A percentile compares a stretch with the other conserved stretches of the same genome.
These are phyloP conservation scores for Nymphalis polychloros DNA, from an alignment of 2,888 invertebrate species.

Conservation along the genomic window DNA sequence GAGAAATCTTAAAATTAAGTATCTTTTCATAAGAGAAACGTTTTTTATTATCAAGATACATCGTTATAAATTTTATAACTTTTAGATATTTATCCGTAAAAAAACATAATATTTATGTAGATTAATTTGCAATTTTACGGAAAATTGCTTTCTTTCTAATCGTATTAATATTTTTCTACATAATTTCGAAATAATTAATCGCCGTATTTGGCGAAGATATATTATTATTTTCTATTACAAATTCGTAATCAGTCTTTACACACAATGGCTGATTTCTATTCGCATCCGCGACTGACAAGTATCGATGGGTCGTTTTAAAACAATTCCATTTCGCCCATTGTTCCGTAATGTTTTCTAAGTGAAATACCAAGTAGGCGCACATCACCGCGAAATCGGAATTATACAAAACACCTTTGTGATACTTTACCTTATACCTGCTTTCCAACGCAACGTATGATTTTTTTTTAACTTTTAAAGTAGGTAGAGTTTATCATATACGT, in stretches of 20 bases:
- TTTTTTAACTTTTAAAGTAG: too few species aligned
- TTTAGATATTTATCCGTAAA: neutral
- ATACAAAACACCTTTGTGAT: slow-evolving; percentile 54
- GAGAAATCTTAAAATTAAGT: slow-evolving; percentile 38
- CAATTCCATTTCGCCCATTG: slow-evolving; percentile 61
- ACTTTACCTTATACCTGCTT: slow-evolving; percentile 35
- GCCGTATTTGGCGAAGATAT: too few species aligned
- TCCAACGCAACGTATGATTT: neutral
- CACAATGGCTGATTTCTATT: slow-evolving; percentile 36
- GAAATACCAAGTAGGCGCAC: slow-evolving; percentile 52
- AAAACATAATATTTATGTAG: neutral
- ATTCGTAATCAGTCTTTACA: slow-evolving; percentile 27
- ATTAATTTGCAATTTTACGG: slow-evolving; percentile 16
- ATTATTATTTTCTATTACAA: slow-evolving; percentile 11
- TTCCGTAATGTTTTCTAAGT: slow-evolving; percentile 67
- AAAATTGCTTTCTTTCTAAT: neutral
- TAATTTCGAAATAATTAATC: too few species aligned
- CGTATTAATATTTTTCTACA: neutral
- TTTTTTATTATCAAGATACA: slow-evolving; percentile 31
- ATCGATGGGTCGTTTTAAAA: slow-evolving; percentile 62
- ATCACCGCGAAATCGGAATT: slow-evolving; percentile 66
- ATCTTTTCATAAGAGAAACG: slow-evolving; percentile 15
- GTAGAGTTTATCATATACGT: too few species aligned
- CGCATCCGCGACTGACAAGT: slow-evolving; percentile 46
- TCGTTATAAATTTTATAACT: slow-evolving; percentile 28